Base-by-base conservation (phyloP, 2,888 invertebrate genomes). In the Daptonema setosum region DNA sequence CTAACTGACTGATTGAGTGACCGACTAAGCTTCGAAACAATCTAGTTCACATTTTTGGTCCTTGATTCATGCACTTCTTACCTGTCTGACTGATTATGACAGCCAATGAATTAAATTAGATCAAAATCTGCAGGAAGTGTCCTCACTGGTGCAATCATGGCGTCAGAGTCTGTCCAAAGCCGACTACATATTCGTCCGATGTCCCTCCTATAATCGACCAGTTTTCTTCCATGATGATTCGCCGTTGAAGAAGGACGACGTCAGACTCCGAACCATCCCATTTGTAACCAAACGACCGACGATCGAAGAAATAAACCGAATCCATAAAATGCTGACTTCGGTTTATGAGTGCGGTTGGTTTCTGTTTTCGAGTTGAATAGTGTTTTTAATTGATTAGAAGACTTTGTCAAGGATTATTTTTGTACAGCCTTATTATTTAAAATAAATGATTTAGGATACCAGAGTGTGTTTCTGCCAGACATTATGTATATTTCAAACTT, bases 251-350 rank as follows among this genome's bases (percentile, higher is more conserved):
- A 53, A 41, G 5, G 8, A 29, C 17, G 83, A 83, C 66, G 64
- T 71, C 1, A 74, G 82, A 58, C 70, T 84, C 11, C 72, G 82
- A 62, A 78, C 78, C 25, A 77, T 87, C 61, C 87, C 87, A 0
- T 85, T 87, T 72, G 81, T 83, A 0, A 86, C 87, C 0, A 76
- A 81, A 62, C 78, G 85, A 63, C 83, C 87, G 0, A 84, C 84
- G 0, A 83, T 80, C 64, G 81, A 79, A 55, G 87, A 87, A 74
- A 79, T 85, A 1, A 78, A 81, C 67, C 74, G 85, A 59, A 81
- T 84, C 0, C 81, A 83, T 63, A 78, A 78, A 54, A 74, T 81
- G 52, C 73, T 87, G 8, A 77, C 81, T 14, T 56, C 61, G 14
- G 48, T 66, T 5, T 58, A 60, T 48, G 56, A 48, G 53, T 60